Evolutionary conservation across 2,888 invertebrate species (phyloP).

Genomic region (Chloroclysta siterata): DNA sequence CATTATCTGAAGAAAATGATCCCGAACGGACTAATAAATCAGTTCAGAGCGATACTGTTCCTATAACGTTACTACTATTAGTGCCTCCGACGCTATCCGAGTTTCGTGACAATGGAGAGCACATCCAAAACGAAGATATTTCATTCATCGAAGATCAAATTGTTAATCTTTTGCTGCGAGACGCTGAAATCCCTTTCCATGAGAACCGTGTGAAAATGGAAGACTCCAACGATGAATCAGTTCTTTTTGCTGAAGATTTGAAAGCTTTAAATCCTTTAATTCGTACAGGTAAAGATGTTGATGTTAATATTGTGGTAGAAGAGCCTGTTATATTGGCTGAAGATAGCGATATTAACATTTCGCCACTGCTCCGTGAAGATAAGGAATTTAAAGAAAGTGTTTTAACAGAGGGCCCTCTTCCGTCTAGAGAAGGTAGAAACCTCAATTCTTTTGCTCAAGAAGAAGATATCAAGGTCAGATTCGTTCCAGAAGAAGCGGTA

Average conservation of each 20-base stretch:
- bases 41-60: constrained; percentile 17
- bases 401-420: neutral
- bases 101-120: constrained; percentile 21
- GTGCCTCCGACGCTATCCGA: constrained; percentile 21
- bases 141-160: constrained; percentile 18
- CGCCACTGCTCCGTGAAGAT: constrained; percentile 1
- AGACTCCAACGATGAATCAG: neutral
- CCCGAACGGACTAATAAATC: constrained; percentile 14
- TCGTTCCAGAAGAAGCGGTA: constrained; percentile 3
- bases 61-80: constrained; percentile 29
- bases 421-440: neutral
- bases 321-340: neutral
- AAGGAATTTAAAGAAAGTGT: neutral
- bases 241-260: constrained; percentile 12
- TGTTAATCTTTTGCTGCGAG: constrained; percentile 15
- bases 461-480: constrained; percentile 1
- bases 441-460: neutral
- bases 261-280: constrained; percentile 14
- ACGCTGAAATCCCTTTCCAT: constrained; percentile 6
- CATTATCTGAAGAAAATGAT: constrained; percentile 19
- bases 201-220: constrained; percentile 1
- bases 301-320: constrained; percentile 8
- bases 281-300: constrained; percentile 5
- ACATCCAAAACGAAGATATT: constrained; percentile 10
- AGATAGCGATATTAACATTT: neutral